Base-by-base conservation (phyloP, 2,113 vertebrate species). In the Mustela lutreola region DNA sequence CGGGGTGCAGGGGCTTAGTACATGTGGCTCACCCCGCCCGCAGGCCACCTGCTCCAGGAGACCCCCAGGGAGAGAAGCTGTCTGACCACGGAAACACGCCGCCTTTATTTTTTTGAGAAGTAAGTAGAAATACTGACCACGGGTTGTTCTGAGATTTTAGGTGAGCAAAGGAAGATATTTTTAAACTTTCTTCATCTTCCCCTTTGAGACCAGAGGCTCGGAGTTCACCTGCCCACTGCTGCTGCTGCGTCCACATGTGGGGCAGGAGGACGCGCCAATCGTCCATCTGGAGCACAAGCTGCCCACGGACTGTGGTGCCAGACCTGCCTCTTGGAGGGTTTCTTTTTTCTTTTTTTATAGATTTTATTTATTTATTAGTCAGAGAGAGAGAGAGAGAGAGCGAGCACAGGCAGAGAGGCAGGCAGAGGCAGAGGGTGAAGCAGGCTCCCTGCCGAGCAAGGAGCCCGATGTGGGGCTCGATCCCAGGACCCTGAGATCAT, bases 1-100 rank as follows among this genome's bases (percentile, higher is more conserved):
- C 9, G 22, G 73, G 24, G 67, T 19, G 67, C 19, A 5, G 65
- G 33, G 65, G 16, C 31, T 70, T n/a, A n/a, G 70, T 48, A 15
- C 9, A 4, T 8, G 2, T 3, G 0, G 4, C n/a, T 91, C 1
- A 0, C 19, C 28, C n/a, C 48, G 0, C 8, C 21, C 1, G 3
- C 28, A 16, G 84, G 22, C 28, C 53, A 7, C 1, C 0, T 4
- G 2, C 0, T 6, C 7, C 4, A 22, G 28, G 36, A 26, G 19
- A 16, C n/a, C n/a, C 2, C 14, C 28, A 4, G 12, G 48, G n/a
- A 62, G 39, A 11, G 10, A 15, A 2, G 39, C 50, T 0, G 36
- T 60, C 5, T 5, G 33, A 14, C 15, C 67, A 10, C 67, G 31
- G 53, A 36, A 18, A 36, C 31, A 0, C 1, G 9, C 42, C 15